These are phyloP conservation scores for Malurus splendens DNA, from an alignment of 2,797 vertebrate species.

Conservation along the genomic window DNA sequence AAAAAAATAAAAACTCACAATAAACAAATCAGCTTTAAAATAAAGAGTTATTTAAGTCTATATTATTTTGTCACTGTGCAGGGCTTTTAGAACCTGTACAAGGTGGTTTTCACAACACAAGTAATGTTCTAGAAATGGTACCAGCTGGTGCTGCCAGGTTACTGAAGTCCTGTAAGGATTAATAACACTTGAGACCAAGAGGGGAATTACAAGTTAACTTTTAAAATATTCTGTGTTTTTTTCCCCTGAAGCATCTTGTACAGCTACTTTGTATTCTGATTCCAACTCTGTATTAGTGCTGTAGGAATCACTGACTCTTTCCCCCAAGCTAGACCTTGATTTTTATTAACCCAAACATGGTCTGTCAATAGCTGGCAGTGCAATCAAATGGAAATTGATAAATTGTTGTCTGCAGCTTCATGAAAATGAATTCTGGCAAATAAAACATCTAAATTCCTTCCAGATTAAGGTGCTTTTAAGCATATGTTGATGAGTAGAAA, in stretches of 20 bases:
- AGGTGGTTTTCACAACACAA: background rate
- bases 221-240: background rate
- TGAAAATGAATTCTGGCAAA: conserved; percentile 21
- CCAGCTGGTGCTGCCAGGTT: background rate
- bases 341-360: background rate
- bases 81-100: background rate
- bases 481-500: background rate
- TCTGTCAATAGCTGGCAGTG: background rate
- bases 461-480: background rate
- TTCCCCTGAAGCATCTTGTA: background rate
- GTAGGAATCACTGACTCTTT: background rate
- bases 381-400: background rate
- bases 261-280: background rate
- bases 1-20: background rate
- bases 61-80: background rate
- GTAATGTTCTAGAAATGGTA: background rate
- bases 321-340: background rate
- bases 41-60: background rate
- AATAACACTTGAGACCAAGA: background rate
- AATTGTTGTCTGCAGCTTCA: background rate
- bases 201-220: background rate
- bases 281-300: background rate
- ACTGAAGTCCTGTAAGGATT: background rate
- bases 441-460: background rate
- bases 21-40: background rate